These are phyloP conservation scores for Mimas tiliae DNA, from an alignment of 2,888 invertebrate species.

Conservation along the genomic window DNA sequence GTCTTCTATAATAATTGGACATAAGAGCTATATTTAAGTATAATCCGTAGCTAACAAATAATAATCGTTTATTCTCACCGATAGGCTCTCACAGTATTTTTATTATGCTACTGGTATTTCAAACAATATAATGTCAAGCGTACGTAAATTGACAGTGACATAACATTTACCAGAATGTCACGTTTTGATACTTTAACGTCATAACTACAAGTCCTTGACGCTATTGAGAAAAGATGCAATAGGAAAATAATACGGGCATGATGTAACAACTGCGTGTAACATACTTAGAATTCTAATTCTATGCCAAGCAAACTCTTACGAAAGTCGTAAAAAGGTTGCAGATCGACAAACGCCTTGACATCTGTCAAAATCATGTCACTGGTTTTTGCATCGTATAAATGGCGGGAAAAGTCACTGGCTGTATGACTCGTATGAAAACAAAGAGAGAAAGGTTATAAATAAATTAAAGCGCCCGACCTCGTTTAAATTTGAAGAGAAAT, in stretches of 20 bases:
- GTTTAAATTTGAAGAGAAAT: not conserved
- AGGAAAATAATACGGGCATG: constrained; percentile 2
- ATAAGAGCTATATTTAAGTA: no score
- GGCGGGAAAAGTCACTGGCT: not conserved
- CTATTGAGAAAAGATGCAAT: constrained; percentile 13
- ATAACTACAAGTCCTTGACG: not conserved
- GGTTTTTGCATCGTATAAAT: constrained; percentile 4
- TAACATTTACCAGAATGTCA: constrained; percentile 13
- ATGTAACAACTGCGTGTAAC: constrained; percentile 2
- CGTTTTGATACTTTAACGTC: constrained; percentile 12
- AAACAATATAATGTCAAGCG: not conserved
- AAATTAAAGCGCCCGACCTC: not conserved
- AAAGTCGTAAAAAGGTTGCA: constrained; percentile 15
- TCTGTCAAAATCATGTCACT: constrained; percentile 36
- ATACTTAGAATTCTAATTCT: constrained; percentile 21
- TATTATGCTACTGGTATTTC: not conserved
- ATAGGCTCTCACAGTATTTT: not conserved
- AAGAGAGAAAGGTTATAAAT: constrained; percentile 9
- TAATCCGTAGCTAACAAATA: no score
- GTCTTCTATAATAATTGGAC: no score
- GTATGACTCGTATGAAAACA: not conserved
- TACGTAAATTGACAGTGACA: constrained; percentile 5
- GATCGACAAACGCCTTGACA: constrained; percentile 40
- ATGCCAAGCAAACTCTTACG: constrained; percentile 14
- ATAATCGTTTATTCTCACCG: not conserved